phyloP scores from a whole-genome alignment of 2,113 vertebrate species.

The cat (Felis catus) region DNA sequence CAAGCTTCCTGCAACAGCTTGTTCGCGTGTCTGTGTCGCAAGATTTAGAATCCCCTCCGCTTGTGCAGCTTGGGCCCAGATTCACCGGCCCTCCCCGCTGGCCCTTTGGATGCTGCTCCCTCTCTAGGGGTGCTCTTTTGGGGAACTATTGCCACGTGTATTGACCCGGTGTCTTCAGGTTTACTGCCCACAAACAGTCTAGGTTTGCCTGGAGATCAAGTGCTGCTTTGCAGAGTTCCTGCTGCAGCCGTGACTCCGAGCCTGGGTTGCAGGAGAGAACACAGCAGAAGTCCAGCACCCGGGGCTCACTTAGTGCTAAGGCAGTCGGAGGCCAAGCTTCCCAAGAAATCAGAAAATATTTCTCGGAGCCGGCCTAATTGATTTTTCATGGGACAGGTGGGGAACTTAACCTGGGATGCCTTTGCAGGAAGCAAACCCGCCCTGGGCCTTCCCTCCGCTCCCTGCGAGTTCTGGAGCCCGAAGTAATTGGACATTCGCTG shows the following conservation, averaged over 20 bases:
- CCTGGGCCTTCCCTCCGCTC: too few relatives aligned
- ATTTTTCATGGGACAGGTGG: slow-evolving; percentile 75
- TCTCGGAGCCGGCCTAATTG: slow-evolving; percentile 80
- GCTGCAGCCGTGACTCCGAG: slow-evolving; percentile 40
- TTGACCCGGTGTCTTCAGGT: accelerated
- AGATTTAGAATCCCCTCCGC: not conserved
- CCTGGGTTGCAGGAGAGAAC: slow-evolving; percentile 64
- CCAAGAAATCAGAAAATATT: slow-evolving; percentile 81
- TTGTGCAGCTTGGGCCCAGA: not conserved
- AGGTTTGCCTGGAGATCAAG: not conserved
- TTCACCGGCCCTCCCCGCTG: accelerated
- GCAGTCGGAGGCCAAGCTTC: slow-evolving; percentile 71
- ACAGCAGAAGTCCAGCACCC: slow-evolving; percentile 74
- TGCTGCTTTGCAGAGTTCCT: not conserved
- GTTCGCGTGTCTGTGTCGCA: too few relatives aligned
- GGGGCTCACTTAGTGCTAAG: slow-evolving; percentile 77
- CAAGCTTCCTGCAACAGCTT: not conserved
- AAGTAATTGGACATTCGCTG: not conserved
- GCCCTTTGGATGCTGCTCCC: too few relatives aligned
- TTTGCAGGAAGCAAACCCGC: not conserved
- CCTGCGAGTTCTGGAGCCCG: not conserved
- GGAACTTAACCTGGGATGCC: slow-evolving; percentile 75
- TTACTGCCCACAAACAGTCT: not conserved
- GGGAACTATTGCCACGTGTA: not conserved
- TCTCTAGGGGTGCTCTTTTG: not conserved